Percentiles rank a stretch among this genome's conserved stretches.
phyloP scores from a whole-genome alignment of 2,888 invertebrate species.

The Cryptocephalus moraei region DNA sequence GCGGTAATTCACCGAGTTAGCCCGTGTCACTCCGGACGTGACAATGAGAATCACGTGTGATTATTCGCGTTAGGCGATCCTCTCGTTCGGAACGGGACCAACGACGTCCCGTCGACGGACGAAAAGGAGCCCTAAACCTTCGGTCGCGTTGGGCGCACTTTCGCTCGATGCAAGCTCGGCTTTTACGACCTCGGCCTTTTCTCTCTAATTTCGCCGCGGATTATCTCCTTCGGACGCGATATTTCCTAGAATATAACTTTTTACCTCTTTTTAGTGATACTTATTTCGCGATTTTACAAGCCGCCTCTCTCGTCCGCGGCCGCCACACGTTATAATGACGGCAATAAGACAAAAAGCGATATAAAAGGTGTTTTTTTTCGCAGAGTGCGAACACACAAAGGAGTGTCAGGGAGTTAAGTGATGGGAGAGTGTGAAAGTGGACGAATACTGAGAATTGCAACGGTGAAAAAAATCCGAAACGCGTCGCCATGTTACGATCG shows the following conservation, averaged over 20 bases:
- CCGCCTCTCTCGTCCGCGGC: slow-evolving; percentile 1
- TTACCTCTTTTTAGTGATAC: slow-evolving; percentile 7
- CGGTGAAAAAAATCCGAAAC: no score
- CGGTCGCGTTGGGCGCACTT: no score
- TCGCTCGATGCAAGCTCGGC: no score
- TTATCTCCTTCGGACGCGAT: slow-evolving; percentile 1
- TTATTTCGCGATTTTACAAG: slow-evolving; percentile 10
- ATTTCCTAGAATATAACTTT: slow-evolving; percentile 9
- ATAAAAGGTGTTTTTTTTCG: background rate
- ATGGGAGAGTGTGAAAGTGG: background rate
- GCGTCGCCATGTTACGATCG: no score
- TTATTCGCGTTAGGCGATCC: slow-evolving; percentile 21
- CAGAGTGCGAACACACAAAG: background rate
- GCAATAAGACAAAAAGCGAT: background rate
- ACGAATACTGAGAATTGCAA: no score
- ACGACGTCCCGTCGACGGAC: no score
- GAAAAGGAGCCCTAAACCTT: no score
- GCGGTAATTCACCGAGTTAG: slow-evolving; percentile 31
- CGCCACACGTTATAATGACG: background rate
- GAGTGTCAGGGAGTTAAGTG: background rate
- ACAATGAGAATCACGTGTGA: slow-evolving; percentile 32
- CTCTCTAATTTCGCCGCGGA: slow-evolving; percentile 5
- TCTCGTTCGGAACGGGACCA: slow-evolving; percentile 2
- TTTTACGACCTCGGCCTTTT: background rate
- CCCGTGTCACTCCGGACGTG: slow-evolving; percentile 34